Evolutionary conservation across 2,797 vertebrate genomes (phyloP), one percentile per base, ranked within the genome.

Genomic region (Darevskia mixta): DNA sequence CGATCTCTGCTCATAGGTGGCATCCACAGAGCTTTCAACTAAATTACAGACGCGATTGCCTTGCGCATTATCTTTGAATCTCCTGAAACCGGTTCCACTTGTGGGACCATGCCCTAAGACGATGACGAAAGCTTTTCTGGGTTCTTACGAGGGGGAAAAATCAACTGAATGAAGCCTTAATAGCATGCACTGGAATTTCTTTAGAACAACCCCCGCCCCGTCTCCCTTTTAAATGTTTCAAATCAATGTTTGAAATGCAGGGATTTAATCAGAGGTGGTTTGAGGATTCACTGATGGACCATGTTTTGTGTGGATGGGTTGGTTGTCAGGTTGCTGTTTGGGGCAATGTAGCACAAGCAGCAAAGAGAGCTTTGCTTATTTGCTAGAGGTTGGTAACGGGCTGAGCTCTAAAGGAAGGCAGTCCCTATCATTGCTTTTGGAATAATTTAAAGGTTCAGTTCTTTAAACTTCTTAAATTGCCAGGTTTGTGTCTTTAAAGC

Each of bases 41-140:
- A 55, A 67, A 41, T 86, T 67, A 43, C 27, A 38, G 10, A 23
- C 15, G 43, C 11, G 38, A 55, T 69, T 15, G 32, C 55, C n/a
- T 15, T 79, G 18, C 32, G 0, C 1, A 20, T 18, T 75, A 66
- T 80, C 83, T 75, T 85, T 73, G 20, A 5, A 66, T 76, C 79
- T 82, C 29, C 38, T 49, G 78, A 82, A 89, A 86, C 88, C 72
- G 78, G 88, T 89, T 89, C 78, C 43, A 66, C 88, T 85, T 81
- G 78, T 32, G 71, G 18, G 77, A 73, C 55, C 49, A 38, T 29
- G 20, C 69, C 76, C 18, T 18, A 32, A 17, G 8, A 35, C 1
- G 9, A 18, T 80, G 77, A 81, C 29, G 80, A 27, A n/a, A 78
- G 67, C 3, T 23, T 61, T 83, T 35, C 23, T 71, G 29, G 23